phyloP scores from a whole-genome alignment of 2,888 invertebrate genomes.

The Teleiodes luculella region DNA sequence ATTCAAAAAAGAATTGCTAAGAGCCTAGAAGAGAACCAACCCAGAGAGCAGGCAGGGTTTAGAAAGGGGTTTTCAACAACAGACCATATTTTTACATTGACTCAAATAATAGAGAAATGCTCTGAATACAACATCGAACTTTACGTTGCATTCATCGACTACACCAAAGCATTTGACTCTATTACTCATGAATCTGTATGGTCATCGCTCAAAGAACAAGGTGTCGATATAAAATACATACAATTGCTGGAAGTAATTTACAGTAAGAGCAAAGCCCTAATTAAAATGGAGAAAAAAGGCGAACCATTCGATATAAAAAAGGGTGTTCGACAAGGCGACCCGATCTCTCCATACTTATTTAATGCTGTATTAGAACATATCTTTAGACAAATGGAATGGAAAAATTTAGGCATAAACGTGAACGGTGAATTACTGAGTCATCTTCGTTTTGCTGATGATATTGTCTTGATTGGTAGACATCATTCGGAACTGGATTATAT shows the following conservation, averaged over 20 bases:
- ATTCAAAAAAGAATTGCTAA: neutral
- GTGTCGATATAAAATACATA: neutral
- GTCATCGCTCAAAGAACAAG: neutral
- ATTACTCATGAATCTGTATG: conserved; percentile 11
- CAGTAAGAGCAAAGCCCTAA: neutral
- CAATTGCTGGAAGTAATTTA: neutral
- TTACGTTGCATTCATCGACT: conserved; percentile 18
- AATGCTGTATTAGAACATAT: neutral
- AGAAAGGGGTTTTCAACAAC: conserved; percentile 8
- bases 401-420: no score
- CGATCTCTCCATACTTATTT: neutral
- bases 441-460: no score
- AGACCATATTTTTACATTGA: neutral
- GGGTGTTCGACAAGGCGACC: neutral
- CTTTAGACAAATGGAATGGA: no score
- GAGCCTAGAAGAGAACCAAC: conserved; percentile 5
- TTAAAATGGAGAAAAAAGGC: neutral
- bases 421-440: no score
- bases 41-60: conserved; percentile 24
- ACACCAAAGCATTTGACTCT: no score
- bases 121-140: neutral
- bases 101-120: conserved; percentile 3
- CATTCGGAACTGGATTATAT: no score
- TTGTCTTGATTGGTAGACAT: no score
- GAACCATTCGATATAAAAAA: neutral